Base-by-base conservation (phyloP, 2,113 vertebrate species). In the Chascanopsetta lugubris region DNA sequence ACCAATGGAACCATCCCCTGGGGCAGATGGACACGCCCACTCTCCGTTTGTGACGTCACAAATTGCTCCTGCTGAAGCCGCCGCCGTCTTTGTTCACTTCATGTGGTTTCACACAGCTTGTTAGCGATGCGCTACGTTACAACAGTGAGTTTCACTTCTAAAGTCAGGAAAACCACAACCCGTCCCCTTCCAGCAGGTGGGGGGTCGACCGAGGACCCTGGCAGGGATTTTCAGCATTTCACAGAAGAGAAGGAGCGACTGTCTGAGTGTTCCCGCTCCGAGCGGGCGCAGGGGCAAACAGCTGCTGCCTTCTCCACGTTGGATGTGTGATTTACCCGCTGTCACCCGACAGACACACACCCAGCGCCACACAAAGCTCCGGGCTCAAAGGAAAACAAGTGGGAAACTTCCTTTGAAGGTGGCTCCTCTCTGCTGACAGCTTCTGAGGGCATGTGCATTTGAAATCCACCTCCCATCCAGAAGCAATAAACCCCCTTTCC, bases 291-390 rank as follows among this genome's bases (percentile, higher is more conserved):
- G 57, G 72, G 69, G 61, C 66, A 63, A 61, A 21, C 75, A 80
- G 70, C 82, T 85, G 75, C 49, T 85, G 81, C 72, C 74, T 84
- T 88, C 88, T 84, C 79, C 85, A 79, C 78, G 85, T 86, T 58
- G 84, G 68, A 71, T 29, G 8, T 30, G 29, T 30, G 8, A 17
- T 57, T 80, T 89, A 87, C 75, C 68, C 80, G 62, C 75, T 78
- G 64, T 61, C 83, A 59, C 36, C 21, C 58, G 30, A 36, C 55
- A 36, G 38, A 59, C 40, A 56, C 36, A 61, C 58, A 68, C 43
- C 42, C 53, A 24, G 65, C 26, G 57, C 40, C 21, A 11, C 6
- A 26, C n/a, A 59, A 49, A 82, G 60, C 63, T 40, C 27, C 50
- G 43, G 42, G n/a, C 2, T 40, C 18, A 60, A n/a, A 29, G 9